Percentiles rank a stretch among this genome's conserved stretches.
phyloP scores from a whole-genome alignment of 2,888 invertebrate genomes.

The Ceraclea dissimilis region DNA sequence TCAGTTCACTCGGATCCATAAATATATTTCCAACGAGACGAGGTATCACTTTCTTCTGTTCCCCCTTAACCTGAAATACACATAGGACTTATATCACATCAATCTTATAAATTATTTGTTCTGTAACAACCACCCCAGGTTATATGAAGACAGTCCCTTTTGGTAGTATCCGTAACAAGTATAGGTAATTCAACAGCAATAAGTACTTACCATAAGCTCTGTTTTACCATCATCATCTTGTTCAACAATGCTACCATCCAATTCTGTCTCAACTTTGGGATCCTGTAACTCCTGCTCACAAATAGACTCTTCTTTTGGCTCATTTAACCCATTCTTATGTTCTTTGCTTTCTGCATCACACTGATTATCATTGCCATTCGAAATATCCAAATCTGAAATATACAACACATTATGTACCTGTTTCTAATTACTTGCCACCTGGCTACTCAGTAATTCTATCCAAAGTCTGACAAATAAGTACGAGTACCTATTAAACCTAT shows the following conservation, averaged over 20 bases:
- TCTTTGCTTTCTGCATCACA: too few relatives aligned
- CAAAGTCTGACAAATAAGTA: too few relatives aligned
- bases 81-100: background rate
- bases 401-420: background rate
- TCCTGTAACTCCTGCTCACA: background rate
- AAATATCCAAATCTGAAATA: slow-evolving; percentile 13
- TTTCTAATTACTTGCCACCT: too few relatives aligned
- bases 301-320: too few relatives aligned
- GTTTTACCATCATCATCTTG: too few relatives aligned
- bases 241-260: too few relatives aligned
- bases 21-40: slow-evolving; percentile 51
- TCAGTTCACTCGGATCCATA: slow-evolving; percentile 46
- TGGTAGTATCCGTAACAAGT: background rate
- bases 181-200: background rate
- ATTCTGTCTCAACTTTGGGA: too few relatives aligned
- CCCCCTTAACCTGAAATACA: slow-evolving; percentile 28
- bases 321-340: too few relatives aligned
- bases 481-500: too few relatives aligned
- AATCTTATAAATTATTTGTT: background rate
- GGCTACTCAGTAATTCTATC: too few relatives aligned
- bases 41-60: slow-evolving; percentile 54
- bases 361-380: slow-evolving; percentile 11
- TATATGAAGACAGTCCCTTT: too few relatives aligned
- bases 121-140: background rate
- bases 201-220: too few relatives aligned